These are phyloP conservation scores for Phyllotis vaccarum DNA, from an alignment of 2,797 vertebrate genomes.

Conservation along the genomic window DNA sequence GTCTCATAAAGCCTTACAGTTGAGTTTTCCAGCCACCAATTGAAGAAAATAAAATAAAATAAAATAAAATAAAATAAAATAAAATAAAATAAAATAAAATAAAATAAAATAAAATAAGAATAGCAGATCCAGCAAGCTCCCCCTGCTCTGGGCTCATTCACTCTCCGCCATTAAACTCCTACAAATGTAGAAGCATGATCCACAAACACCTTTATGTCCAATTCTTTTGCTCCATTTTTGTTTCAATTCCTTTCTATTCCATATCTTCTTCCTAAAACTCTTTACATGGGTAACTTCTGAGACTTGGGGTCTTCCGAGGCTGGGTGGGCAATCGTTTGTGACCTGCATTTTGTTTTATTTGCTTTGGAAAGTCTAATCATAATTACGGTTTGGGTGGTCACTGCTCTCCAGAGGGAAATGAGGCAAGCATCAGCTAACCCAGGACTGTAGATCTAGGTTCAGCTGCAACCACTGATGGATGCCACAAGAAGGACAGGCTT, in stretches of 20 bases:
- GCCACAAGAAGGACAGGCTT: constrained; percentile 76
- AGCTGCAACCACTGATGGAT: constrained; percentile 77
- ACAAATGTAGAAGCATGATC: neutral
- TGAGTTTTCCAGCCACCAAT: neutral
- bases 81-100: neutral
- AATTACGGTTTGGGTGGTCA: constrained; percentile 62
- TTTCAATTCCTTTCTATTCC: neutral
- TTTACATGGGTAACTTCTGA: neutral
- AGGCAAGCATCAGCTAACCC: constrained; percentile 66
- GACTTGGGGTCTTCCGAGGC: neutral
- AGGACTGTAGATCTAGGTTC: constrained; percentile 73
- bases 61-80: neutral
- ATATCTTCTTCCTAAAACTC: neutral
- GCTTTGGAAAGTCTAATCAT: constrained; percentile 80
- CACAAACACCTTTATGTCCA: neutral
- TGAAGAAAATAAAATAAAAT: neutral
- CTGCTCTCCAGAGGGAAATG: constrained; percentile 81
- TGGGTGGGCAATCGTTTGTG: neutral
- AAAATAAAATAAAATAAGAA: neutral
- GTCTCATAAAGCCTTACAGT: neutral
- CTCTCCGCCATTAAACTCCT: neutral
- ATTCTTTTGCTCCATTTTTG: neutral
- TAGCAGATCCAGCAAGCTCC: neutral
- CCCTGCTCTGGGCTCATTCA: neutral
- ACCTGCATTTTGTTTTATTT: constrained; percentile 82